These are phyloP conservation scores for Neofelis nebulosa DNA, from an alignment of 2,113 vertebrate genomes.

Conservation along the genomic window DNA sequence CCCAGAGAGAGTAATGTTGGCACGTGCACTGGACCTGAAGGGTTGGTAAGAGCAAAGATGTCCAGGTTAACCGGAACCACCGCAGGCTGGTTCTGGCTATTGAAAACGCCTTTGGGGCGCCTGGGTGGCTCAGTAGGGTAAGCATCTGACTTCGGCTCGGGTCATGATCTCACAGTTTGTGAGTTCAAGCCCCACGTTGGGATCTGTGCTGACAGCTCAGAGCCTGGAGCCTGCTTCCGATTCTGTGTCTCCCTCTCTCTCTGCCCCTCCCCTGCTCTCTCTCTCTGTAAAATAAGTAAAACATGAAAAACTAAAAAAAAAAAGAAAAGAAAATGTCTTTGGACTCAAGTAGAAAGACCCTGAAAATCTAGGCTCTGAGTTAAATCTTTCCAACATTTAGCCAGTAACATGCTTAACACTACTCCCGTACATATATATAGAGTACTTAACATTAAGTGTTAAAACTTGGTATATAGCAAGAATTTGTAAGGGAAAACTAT, in stretches of 20 bases:
- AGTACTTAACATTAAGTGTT: background rate
- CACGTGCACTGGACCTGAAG: constrained; percentile 87
- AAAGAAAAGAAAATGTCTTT: background rate
- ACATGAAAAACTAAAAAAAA: too few relatives aligned
- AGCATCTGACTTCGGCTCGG: background rate
- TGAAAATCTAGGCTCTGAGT: background rate
- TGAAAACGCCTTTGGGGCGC: background rate
- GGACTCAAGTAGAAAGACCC: background rate
- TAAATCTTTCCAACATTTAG: background rate
- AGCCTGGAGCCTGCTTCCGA: too few relatives aligned
- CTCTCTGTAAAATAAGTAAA: too few relatives aligned
- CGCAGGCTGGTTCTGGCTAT: background rate
- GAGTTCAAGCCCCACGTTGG: too few relatives aligned
- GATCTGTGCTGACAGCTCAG: too few relatives aligned
- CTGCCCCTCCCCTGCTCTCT: too few relatives aligned
- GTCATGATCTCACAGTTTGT: too few relatives aligned
- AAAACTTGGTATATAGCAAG: background rate
- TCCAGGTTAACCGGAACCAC: background rate
- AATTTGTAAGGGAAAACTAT: background rate
- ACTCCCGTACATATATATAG: background rate
- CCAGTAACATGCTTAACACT: background rate
- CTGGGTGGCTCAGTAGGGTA: background rate
- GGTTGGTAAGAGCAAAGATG: background rate
- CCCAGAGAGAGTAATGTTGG: constrained; percentile 93
- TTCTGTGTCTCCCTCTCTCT: too few relatives aligned